Evolutionary conservation across 2,888 invertebrate genomes (phyloP).

Genomic region (Platypus cylindrus): DNA sequence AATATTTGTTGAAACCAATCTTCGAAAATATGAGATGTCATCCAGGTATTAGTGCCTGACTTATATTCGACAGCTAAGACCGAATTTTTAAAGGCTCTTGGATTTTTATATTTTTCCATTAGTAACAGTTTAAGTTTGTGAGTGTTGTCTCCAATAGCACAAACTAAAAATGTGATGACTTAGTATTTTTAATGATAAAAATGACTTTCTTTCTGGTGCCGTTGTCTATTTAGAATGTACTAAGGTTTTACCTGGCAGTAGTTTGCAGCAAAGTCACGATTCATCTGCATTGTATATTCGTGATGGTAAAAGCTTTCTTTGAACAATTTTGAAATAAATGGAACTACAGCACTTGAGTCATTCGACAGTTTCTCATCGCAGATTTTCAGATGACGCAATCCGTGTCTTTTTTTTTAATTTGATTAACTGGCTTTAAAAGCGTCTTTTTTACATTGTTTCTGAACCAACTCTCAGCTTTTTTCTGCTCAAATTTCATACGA

Average conservation of each 20-base stretch:
- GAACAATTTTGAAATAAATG: not conserved
- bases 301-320: not conserved
- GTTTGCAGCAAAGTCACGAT: not conserved
- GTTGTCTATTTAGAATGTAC: no score
- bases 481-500: not conserved
- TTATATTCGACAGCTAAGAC: no score
- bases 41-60: no score
- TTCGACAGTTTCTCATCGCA: slow-evolving; percentile 1
- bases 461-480: not conserved
- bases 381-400: not conserved
- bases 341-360: slow-evolving; percentile 1
- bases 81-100: no score
- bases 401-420: slow-evolving; percentile 2
- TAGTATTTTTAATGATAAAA: no score
- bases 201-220: no score
- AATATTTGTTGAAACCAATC: no score
- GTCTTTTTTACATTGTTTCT: not conserved
- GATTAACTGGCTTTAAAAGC: slow-evolving; percentile 1
- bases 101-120: no score
- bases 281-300: not conserved
- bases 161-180: no score
- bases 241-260: not conserved
- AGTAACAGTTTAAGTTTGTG: no score
- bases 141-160: no score
- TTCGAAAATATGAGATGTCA: no score